These are phyloP conservation scores for Hypercompe scribonia DNA, from an alignment of 2,888 invertebrate genomes.

Conservation along the genomic window DNA sequence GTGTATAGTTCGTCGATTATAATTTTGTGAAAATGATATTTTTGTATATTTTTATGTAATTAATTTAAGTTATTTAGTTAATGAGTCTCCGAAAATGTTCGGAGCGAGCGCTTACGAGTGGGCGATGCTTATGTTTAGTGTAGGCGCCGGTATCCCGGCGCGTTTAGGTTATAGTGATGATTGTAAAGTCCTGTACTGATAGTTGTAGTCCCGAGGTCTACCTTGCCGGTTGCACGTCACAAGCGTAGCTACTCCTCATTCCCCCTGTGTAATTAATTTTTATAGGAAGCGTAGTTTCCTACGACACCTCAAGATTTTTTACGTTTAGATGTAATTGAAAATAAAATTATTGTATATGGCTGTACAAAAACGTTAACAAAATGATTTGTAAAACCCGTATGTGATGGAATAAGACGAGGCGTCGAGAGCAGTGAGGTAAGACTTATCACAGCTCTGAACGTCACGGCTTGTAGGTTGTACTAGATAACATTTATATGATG, in stretches of 20 bases:
- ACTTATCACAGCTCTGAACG: conserved; percentile 73
- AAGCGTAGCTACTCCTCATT: conserved; percentile 85
- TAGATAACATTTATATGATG: conserved; percentile 87
- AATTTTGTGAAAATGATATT: conserved; percentile 86
- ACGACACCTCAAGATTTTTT: conserved; percentile 85
- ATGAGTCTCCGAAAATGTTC: conserved; percentile 64
- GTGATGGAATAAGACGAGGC: conserved; percentile 81
- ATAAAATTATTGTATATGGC: conserved; percentile 87
- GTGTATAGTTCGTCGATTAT: conserved; percentile 84
- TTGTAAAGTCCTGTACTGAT: conserved; percentile 86
- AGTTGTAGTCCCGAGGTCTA: conserved; percentile 84
- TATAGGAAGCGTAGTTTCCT: conserved; percentile 86
- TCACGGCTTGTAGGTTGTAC: conserved; percentile 83
- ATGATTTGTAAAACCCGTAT: conserved; percentile 85
- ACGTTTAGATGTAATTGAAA: conserved; percentile 87
- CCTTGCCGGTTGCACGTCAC: conserved; percentile 84
- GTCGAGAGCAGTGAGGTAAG: conserved; percentile 69
- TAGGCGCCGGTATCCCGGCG: conserved; percentile 50
- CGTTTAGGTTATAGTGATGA: conserved; percentile 82
- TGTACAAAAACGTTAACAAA: conserved; percentile 86
- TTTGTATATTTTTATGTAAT: conserved; percentile 86
- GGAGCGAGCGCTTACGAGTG: conserved; percentile 70
- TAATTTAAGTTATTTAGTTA: conserved; percentile 83
- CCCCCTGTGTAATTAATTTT: conserved; percentile 85
- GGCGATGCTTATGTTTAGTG: conserved; percentile 75